phyloP scores from a whole-genome alignment of 53 echinoderm and acorn worm genomes.

The Glandiceps talaboti region DNA sequence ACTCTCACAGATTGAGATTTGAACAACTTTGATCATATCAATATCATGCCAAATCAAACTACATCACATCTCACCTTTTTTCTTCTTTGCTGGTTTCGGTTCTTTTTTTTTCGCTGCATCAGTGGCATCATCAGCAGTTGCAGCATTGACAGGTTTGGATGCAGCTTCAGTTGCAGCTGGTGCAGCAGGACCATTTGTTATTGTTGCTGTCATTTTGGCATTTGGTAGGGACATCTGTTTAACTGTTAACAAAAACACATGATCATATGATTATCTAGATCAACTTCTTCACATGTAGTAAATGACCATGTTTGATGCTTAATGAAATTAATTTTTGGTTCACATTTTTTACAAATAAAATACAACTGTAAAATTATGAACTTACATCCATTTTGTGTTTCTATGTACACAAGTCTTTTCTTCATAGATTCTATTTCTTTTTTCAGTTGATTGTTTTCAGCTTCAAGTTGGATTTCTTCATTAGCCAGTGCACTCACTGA shows the following conservation, averaged over 20 bases:
- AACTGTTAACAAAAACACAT: background rate
- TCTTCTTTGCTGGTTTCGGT: conserved; percentile 47
- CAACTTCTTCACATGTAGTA: no score
- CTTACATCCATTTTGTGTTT: conserved; percentile 71
- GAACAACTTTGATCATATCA: no score
- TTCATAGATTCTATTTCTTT: conserved; percentile 38
- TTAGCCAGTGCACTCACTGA: conserved; percentile 4
- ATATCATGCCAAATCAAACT: no score
- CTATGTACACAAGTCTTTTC: conserved; percentile 31
- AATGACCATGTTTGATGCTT: no score
- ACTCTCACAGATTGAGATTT: no score
- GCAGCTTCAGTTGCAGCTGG: conserved; percentile 10
- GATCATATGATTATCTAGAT: no score
- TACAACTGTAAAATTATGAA: no score
- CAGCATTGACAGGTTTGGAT: background rate
- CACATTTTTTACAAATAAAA: no score
- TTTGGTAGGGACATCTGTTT: background rate
- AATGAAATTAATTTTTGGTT: no score
- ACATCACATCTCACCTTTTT: background rate
- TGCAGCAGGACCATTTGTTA: background rate
- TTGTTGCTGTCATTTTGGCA: background rate
- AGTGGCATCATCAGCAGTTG: conserved; percentile 7
- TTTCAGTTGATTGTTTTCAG: conserved; percentile 42
- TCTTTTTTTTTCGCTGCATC: conserved; percentile 45
- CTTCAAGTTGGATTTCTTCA: conserved; percentile 26